Conservation (phyloP, 1,140 invertebrate species). For the Patella vulgata region DNA sequence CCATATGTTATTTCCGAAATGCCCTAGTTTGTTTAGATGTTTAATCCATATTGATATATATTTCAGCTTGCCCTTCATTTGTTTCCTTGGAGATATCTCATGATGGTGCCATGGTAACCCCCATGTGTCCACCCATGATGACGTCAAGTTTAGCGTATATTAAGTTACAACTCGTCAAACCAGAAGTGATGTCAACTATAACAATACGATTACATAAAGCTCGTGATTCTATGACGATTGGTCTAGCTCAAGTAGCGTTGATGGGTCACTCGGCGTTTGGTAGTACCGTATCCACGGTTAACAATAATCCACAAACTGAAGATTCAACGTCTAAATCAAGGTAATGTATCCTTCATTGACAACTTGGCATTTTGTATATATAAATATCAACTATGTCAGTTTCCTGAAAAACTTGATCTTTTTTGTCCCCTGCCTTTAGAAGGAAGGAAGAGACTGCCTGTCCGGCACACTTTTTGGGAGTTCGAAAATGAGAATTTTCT, state of each 20-base stretch:
- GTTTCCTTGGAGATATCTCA: slow-evolving; percentile 83
- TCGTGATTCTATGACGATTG: slow-evolving; percentile 86
- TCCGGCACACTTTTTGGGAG: too few relatives aligned
- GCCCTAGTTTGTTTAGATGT: too few relatives aligned
- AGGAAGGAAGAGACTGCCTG: too few relatives aligned
- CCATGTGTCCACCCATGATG: slow-evolving; percentile 77
- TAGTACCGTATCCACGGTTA: slow-evolving; percentile 66
- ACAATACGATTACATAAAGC: slow-evolving; percentile 81
- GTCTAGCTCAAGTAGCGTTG: slow-evolving; percentile 86
- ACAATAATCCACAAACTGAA: slow-evolving; percentile 59
- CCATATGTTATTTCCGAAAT: too few relatives aligned
- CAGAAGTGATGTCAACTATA: slow-evolving; percentile 77
- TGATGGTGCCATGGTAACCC: slow-evolving; percentile 71
- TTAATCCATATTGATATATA: too few relatives aligned
- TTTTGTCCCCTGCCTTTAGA: slow-evolving; percentile 1
- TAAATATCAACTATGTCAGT: neutral
- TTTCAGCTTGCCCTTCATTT: slow-evolving; percentile 85
- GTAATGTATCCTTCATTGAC: slow-evolving; percentile 25
- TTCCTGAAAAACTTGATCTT: neutral
- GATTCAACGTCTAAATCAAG: slow-evolving; percentile 59
- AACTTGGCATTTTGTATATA: neutral
- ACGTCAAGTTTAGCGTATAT: slow-evolving; percentile 89
- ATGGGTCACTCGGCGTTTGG: slow-evolving; percentile 83
- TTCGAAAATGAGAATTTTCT: too few relatives aligned
- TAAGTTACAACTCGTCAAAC: slow-evolving; percentile 80